Conservation (phyloP, 1,140 invertebrate species). For the Hyles euphorbiae region DNA sequence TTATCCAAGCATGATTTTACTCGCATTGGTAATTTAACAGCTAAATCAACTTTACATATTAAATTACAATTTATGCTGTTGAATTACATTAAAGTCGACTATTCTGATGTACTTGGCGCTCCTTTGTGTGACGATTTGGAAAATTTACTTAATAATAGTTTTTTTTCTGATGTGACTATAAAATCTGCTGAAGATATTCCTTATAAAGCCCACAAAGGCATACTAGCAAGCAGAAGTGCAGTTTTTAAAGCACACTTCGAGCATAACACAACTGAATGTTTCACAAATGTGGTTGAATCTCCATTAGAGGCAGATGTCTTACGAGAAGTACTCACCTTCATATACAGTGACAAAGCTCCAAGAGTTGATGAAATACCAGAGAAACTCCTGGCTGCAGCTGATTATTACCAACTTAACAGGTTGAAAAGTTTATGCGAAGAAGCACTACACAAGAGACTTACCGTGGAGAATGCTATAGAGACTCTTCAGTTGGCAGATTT, state of each 20-base stretch:
- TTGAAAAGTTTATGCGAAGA: conserved; percentile 66
- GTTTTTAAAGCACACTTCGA: conserved; percentile 84
- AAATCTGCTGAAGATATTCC: conserved; percentile 55
- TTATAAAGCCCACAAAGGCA: conserved; percentile 62
- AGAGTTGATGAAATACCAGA: conserved; percentile 72
- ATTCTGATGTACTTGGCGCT: conserved; percentile 40
- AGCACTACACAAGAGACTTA: conserved; percentile 60
- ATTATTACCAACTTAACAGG: conserved; percentile 63
- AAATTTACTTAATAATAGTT: conserved; percentile 50
- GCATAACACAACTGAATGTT: conserved; percentile 80
- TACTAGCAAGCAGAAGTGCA: conserved; percentile 73
- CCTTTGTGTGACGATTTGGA: conserved; percentile 61
- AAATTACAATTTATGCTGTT: conserved; percentile 64
- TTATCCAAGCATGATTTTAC: too few species aligned
- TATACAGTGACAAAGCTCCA: conserved; percentile 81
- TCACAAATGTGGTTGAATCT: conserved; percentile 76
- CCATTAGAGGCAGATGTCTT: conserved; percentile 79
- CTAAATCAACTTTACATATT: conserved; percentile 27
- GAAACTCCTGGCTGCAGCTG: conserved; percentile 64
- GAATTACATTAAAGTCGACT: conserved; percentile 58
- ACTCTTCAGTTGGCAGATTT: conserved; percentile 61
- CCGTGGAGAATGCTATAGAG: conserved; percentile 64
- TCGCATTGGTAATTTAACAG: too few species aligned
- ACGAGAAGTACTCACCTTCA: conserved; percentile 79
- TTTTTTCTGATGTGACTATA: conserved; percentile 64